These are phyloP conservation scores for Piprites chloris DNA, from an alignment of 2,113 vertebrate genomes.

Conservation along the genomic window DNA sequence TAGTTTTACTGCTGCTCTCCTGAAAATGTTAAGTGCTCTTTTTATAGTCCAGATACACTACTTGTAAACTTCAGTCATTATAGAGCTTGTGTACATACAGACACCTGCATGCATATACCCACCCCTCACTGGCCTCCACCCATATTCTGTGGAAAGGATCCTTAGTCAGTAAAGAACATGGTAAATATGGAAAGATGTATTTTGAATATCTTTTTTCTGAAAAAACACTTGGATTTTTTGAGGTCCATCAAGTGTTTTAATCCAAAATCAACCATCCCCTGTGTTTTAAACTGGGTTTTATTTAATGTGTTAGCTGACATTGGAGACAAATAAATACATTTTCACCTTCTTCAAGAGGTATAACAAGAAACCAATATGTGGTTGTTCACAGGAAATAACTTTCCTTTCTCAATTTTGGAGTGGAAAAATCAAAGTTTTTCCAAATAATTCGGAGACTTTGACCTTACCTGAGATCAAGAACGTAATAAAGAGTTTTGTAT, in stretches of 20 bases:
- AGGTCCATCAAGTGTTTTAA: slow-evolving; percentile 6
- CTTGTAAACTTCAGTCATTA: background rate
- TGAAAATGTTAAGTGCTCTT: background rate
- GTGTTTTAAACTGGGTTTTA: background rate
- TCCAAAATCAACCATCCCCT: background rate
- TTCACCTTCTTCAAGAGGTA: background rate
- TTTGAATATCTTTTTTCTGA: background rate
- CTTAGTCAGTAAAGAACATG: slow-evolving; percentile 17
- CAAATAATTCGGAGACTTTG: background rate
- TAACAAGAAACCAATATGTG: background rate
- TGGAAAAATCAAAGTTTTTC: background rate
- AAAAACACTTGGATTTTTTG: slow-evolving; percentile 14
- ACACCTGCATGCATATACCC: background rate
- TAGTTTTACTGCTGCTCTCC: background rate
- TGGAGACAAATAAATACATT: background rate
- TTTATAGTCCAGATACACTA: background rate
- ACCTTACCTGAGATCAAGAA: background rate
- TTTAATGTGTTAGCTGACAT: background rate
- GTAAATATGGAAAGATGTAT: slow-evolving; percentile 1
- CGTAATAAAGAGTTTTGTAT: background rate
- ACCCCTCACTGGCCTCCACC: background rate
- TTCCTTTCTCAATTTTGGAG: background rate
- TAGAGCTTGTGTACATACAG: background rate
- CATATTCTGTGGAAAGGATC: background rate
- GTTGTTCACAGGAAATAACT: background rate